Evolutionary conservation across 2,113 vertebrate species (phyloP).

Genomic region (Tetrao urogallus): DNA sequence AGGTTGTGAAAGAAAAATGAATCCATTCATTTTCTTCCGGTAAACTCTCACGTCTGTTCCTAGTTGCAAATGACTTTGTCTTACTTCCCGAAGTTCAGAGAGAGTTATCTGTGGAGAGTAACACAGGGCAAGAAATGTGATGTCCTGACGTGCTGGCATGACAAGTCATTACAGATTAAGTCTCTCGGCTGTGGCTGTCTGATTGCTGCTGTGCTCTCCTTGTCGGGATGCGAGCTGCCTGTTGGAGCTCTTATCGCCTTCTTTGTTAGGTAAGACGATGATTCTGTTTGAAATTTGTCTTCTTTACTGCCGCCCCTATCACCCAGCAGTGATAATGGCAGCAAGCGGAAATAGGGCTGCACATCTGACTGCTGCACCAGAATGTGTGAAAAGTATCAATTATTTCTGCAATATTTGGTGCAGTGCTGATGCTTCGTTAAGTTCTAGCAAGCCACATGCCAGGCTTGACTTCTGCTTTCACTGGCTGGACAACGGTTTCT

Average conservation of each 20-base stretch:
- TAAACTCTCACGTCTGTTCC: neutral
- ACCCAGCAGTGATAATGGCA: neutral
- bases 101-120: neutral
- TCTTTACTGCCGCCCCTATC: conserved; percentile 32
- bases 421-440: neutral
- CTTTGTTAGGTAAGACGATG: neutral
- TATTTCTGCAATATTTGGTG: neutral
- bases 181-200: conserved; percentile 43
- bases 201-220: conserved; percentile 11
- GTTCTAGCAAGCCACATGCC: neutral
- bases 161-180: conserved; percentile 35
- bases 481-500: neutral
- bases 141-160: neutral
- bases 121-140: neutral
- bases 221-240: conserved; percentile 22
- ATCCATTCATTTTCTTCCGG: neutral
- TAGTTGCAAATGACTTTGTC: neutral
- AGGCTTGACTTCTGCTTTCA: neutral
- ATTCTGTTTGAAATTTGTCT: conserved; percentile 28
- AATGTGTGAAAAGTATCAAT: neutral
- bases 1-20: neutral
- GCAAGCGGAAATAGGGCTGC: neutral
- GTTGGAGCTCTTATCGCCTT: neutral
- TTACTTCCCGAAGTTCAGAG: neutral
- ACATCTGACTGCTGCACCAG: neutral